Evolutionary conservation across 2,113 vertebrate genomes (phyloP).

Genomic region (Otus sunia): DNA sequence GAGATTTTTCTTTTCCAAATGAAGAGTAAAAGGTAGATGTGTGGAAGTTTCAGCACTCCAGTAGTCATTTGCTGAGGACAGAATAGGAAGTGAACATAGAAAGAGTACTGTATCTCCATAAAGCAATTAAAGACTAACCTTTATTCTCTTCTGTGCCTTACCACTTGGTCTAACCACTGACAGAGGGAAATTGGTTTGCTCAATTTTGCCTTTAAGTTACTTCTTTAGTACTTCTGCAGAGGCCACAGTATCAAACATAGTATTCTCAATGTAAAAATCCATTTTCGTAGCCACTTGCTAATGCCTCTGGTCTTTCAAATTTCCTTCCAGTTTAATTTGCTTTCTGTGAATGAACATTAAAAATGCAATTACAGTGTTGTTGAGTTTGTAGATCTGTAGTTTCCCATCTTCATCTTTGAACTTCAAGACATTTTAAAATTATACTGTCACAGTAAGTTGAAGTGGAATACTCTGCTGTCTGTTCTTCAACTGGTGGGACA

Average conservation of each 20-base stretch:
- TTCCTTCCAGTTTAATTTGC: neutral
- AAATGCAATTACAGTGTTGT: neutral
- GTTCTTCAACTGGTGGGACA: neutral
- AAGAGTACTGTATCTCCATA: neutral
- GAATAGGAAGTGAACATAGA: neutral
- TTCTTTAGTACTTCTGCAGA: neutral
- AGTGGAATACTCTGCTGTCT: neutral
- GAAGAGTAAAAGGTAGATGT: neutral
- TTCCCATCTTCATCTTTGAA: neutral
- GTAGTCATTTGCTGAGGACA: neutral
- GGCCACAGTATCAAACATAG: neutral
- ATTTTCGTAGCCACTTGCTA: neutral
- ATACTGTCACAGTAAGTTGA: neutral
- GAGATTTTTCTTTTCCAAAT: neutral
- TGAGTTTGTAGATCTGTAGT: neutral
- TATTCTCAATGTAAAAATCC: neutral
- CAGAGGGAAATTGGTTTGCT: neutral
- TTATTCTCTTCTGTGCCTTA: neutral
- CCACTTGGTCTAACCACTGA: neutral
- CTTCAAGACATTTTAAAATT: neutral
- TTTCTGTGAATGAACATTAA: neutral
- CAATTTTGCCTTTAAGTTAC: neutral
- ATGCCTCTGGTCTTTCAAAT: neutral
- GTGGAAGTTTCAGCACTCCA: neutral
- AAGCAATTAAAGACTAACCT: neutral